Percentiles rank a stretch among this genome's conserved stretches.
Conservation (phyloP, 2,888 invertebrate species). For the Zygaena filipendulae region DNA sequence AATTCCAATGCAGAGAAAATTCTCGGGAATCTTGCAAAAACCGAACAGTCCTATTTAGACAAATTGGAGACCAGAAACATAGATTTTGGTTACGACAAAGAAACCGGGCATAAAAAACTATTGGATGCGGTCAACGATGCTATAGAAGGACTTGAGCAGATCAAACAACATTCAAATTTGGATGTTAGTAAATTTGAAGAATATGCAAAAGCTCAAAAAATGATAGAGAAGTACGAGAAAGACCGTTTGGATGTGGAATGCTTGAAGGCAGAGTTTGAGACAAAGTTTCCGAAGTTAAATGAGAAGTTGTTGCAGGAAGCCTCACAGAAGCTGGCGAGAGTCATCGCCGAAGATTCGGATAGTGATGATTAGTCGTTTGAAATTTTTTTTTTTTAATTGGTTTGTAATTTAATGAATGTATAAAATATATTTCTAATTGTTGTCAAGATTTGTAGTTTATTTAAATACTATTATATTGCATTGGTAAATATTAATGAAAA, state of each 20-base stretch:
- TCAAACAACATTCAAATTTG: conserved; percentile 45
- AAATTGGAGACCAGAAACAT: conserved; percentile 41
- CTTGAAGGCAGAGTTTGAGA: conserved; percentile 36
- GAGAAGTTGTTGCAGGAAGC: conserved; percentile 43
- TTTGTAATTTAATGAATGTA: not conserved
- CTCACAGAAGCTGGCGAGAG: conserved; percentile 34
- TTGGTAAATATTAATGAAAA: too few species aligned
- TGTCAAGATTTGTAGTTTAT: too few species aligned
- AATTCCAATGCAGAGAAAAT: conserved; percentile 26
- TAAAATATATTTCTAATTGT: not conserved
- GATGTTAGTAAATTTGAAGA: conserved; percentile 37
- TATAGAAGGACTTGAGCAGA: conserved; percentile 40
- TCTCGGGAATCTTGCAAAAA: conserved; percentile 25
- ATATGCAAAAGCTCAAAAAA: conserved; percentile 28
- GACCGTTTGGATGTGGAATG: conserved; percentile 35
- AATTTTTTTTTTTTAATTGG: not conserved
- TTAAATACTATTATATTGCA: too few species aligned
- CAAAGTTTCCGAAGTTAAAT: conserved; percentile 40
- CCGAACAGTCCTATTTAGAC: conserved; percentile 35
- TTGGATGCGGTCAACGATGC: conserved; percentile 51
- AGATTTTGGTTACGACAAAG: conserved; percentile 44
- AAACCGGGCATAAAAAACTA: conserved; percentile 42
- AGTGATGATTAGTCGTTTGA: conserved; percentile 17
- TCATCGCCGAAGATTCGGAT: conserved; percentile 31
- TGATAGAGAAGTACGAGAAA: conserved; percentile 29